Base-by-base conservation (phyloP, 2,888 invertebrate genomes). In the Argynnis bischoffii region DNA sequence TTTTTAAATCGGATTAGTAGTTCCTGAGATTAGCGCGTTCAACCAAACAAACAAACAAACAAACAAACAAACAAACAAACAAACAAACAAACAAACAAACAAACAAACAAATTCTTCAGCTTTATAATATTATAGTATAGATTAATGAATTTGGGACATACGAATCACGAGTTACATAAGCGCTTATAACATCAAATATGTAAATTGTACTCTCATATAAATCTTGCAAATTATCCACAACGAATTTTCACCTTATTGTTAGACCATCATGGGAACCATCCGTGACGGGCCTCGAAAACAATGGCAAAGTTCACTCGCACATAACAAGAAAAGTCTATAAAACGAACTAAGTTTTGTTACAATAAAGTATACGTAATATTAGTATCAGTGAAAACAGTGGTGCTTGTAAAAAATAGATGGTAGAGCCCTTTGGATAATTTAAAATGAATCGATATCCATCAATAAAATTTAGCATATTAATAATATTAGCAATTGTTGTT, bases 161-260 rank as follows among this genome's bases (percentile, higher is more conserved):
- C 61, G 53, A 55, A 18, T 16, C 41, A 48, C 54, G 55, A 56
- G 74, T 89, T 88, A 87, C 83, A 79, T 77, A 83, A 88, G 73
- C 73, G 77, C 72, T 78, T 77, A 82, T 82, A 86, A 87, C 81
- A 83, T 72, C 69, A 71, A 73, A 81, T 80, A 81, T 75, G 76
- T 77, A 75, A 78, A 78, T 75, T 11, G 47, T 66, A 73, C 70
- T 83, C 83, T 86, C 85, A 41, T 81, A 81, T 84, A 86, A 85
- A 84, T 74, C 76, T 83, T 77, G 83, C 85, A 85, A 89, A 90
- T 88, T 87, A 86, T 84, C 81, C 81, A 76, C 82, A 78, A 81
- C 88, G 82, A 90, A 91, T 92, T 92, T 92, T 92, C 92, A 90
- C 92, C 87, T 85, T 79, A 92, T 92, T 92, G 91, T 92, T 75